A percentile compares a stretch with the other conserved stretches of the same genome.
phyloP scores from a whole-genome alignment of 2,888 invertebrate species.

The Ecliptopera silaceata region DNA sequence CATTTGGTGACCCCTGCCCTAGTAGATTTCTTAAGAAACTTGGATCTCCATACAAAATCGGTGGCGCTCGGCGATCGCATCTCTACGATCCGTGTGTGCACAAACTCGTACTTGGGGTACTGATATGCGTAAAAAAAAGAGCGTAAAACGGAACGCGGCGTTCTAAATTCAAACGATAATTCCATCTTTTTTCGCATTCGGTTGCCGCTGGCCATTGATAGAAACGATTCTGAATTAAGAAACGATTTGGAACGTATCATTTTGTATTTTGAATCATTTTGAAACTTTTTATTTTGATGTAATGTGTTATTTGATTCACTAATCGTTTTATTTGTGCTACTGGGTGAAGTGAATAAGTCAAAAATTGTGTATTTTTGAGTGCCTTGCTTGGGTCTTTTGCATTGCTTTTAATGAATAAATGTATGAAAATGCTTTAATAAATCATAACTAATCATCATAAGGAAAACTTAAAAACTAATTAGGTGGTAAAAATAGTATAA shows the following conservation, averaged over 20 bases:
- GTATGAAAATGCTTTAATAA: no score
- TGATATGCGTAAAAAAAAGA: slow-evolving; percentile 24
- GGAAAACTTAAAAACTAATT: no score
- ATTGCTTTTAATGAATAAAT: no score
- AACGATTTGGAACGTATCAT: slow-evolving; percentile 64
- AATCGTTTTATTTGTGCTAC: slow-evolving; percentile 43
- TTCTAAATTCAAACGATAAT: slow-evolving; percentile 21
- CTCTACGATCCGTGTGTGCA: no score
- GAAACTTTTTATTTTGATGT: slow-evolving; percentile 43
- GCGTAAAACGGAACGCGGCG: slow-evolving; percentile 42
- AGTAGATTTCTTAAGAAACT: no score
- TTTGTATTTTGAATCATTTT: slow-evolving; percentile 47
- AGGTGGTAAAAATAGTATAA: no score
- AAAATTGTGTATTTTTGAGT: background rate
- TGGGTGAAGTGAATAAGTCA: background rate
- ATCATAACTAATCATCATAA: no score
- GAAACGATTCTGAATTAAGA: slow-evolving; percentile 61
- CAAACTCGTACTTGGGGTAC: no score
- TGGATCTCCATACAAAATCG: no score
- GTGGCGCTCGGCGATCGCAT: no score
- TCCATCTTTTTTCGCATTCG: slow-evolving; percentile 26
- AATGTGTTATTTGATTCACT: slow-evolving; percentile 42
- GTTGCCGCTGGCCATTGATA: slow-evolving; percentile 29
- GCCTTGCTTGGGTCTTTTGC: no score
- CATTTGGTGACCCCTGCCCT: no score